Base-by-base conservation (phyloP, 2,888 invertebrate genomes). In the Drosophila percnosoma region DNA sequence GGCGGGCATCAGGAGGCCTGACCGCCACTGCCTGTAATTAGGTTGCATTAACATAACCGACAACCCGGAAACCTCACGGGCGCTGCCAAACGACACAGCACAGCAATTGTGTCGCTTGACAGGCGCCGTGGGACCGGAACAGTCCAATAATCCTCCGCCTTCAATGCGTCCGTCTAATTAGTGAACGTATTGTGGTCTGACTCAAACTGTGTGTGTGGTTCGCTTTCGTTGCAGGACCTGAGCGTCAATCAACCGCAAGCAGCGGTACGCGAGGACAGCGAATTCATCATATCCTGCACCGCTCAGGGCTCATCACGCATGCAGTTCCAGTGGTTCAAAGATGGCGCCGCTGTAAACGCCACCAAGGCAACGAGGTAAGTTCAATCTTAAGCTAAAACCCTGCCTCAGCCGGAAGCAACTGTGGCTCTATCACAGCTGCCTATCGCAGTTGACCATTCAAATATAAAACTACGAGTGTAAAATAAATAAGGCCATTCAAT, bases 281-380 rank as follows among this genome's bases (percentile, higher is more conserved):
- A 96, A 92, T 96, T 97, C 88, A 95, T 96, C 83, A 93, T 97
- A 76, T 96, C 96, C 60, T 97, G 97, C 90, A 94, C 95, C 79
- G 96, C 97, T 29, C 95, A 96, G 90, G 97, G 97, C 60, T 96
- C 97, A 52, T 95, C 96, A 0, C 94, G 95, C 78, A 96, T 96
- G 90, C 94, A 94, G 64, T 97, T 97, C 91, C 95, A 95, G 36
- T 97, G 97, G 97, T 97, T 95, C 94, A 97, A 97, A 92, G 97
- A 97, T 89, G 96, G 96, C 7, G 94, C 95, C 78, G 94, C 95
- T 80, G 95, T 97, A 72, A 97, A 97, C 92, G 95, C 95, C 83
- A 95, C 96, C 73, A 95, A 95, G 80, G 95, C 96, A 21, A 95
- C 94, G 57, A 96, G 97, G 97, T 96, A 93, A 94, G 92, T 90